Evolutionary conservation across 2,113 vertebrate species (phyloP).

Genomic region (Nettapus auritus): DNA sequence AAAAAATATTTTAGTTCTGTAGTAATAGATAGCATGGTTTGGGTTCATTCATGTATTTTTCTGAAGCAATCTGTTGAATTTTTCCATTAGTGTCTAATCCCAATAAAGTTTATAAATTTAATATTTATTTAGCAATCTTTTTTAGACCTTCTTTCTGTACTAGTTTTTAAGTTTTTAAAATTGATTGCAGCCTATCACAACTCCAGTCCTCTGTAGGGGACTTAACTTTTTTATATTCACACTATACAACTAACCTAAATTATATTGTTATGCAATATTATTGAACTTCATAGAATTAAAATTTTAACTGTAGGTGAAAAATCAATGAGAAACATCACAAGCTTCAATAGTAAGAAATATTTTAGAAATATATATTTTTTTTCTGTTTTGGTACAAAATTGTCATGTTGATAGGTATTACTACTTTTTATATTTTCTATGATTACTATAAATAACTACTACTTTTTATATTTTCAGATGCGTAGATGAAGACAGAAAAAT

Average conservation of each 20-base stretch:
- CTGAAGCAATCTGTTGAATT: neutral
- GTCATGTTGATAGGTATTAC: neutral
- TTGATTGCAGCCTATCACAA: neutral
- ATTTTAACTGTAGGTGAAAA: neutral
- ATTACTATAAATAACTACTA: neutral
- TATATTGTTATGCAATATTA: neutral
- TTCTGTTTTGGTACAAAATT: neutral
- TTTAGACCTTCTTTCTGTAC: neutral
- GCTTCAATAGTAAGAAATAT: neutral
- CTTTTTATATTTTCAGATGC: slow-evolving; percentile 73
- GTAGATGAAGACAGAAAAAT: slow-evolving; percentile 76
- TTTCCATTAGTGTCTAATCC: neutral
- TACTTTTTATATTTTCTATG: neutral
- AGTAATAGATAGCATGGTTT: neutral
- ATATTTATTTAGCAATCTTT: neutral
- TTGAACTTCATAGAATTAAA: neutral
- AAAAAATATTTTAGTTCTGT: neutral
- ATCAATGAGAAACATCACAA: neutral
- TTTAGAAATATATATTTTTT: neutral
- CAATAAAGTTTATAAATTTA: neutral
- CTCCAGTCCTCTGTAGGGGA: neutral
- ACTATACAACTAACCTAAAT: neutral
- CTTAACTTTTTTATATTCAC: neutral
- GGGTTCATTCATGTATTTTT: neutral
- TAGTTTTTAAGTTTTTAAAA: neutral